Evolutionary conservation across 2,797 vertebrate genomes (phyloP).

Genomic region (Lepilemur ruficaudatus): DNA sequence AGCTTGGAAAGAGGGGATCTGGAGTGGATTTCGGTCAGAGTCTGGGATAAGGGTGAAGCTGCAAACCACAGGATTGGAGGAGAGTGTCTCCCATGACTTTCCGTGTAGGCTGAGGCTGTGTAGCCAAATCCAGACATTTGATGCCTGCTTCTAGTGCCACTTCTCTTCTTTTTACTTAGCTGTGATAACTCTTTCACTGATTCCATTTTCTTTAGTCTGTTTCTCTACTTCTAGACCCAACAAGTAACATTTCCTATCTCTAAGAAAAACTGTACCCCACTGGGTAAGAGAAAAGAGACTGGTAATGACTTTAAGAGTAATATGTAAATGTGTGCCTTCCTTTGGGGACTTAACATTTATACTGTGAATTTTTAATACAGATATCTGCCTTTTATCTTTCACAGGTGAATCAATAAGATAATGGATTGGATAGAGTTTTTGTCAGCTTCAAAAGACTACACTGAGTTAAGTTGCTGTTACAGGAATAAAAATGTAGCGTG

Average conservation of each 20-base stretch:
- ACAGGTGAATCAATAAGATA: background rate
- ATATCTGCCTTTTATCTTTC: background rate
- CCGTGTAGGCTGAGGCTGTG: background rate
- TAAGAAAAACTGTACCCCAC: background rate
- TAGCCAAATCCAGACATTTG: background rate
- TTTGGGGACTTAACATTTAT: background rate
- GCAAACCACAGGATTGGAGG: background rate
- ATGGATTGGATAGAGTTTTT: background rate
- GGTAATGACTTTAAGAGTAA: background rate
- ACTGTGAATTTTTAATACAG: background rate
- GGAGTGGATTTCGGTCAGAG: background rate
- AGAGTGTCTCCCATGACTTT: background rate
- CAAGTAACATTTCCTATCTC: background rate
- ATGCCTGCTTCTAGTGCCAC: background rate
- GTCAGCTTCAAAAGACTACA: background rate
- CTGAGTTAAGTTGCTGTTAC: background rate
- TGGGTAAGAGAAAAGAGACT: background rate
- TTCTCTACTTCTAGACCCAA: background rate
- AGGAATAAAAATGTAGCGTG: background rate
- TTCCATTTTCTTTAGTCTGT: background rate
- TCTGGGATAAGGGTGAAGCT: background rate
- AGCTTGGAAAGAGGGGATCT: background rate
- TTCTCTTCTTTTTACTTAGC: background rate
- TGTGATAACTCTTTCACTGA: background rate
- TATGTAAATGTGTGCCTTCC: background rate